These are phyloP conservation scores for Meteorus colon DNA, from an alignment of 2,888 invertebrate genomes.

Conservation along the genomic window DNA sequence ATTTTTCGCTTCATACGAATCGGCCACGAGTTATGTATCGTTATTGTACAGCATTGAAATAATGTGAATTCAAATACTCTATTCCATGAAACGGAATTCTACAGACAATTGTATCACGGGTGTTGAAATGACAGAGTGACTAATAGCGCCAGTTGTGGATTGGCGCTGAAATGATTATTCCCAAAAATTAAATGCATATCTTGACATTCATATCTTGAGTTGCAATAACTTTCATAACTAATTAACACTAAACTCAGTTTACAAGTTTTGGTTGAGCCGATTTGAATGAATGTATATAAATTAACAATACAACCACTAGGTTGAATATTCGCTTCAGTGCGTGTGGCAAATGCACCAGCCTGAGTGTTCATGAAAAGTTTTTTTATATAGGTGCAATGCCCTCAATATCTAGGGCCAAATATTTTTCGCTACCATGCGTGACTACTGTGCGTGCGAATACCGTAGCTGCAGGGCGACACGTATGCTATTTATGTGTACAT, in stretches of 20 bases:
- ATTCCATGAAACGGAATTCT: no score
- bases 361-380: slow-evolving; percentile 60
- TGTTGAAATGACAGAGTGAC: no score
- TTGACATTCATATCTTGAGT: no score
- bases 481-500: slow-evolving; percentile 17
- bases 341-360: slow-evolving; percentile 38
- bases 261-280: background rate
- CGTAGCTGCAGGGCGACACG: slow-evolving; percentile 48
- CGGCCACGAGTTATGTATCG: no score
- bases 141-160: no score
- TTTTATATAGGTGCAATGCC: slow-evolving; percentile 66
- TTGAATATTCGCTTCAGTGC: slow-evolving; percentile 46
- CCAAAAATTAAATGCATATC: no score
- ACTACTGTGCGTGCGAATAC: slow-evolving; percentile 57
- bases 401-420: slow-evolving; percentile 70
- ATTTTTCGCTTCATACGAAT: background rate
- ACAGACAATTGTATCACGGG: no score
- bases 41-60: no score
- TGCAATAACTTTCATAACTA: no score
- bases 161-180: no score
- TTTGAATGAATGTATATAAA: background rate
- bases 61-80: no score
- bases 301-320: slow-evolving; percentile 28
- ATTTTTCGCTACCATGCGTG: slow-evolving; percentile 64
- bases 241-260: background rate